These are phyloP conservation scores for Eupeodes luniger DNA, from an alignment of 2,888 invertebrate species.

Conservation along the genomic window DNA sequence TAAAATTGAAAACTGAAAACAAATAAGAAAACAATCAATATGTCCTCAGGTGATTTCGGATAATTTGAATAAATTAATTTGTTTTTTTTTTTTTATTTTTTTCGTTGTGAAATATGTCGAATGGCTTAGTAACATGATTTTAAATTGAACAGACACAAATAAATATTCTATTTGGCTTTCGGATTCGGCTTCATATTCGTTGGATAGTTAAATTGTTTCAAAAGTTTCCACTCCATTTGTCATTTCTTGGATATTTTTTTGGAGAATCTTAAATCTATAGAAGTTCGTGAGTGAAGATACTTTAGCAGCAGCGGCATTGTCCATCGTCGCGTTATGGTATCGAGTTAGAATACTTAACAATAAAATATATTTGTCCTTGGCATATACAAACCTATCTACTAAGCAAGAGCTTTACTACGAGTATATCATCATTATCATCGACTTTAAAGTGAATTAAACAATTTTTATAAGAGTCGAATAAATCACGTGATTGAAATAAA, in stretches of 20 bases:
- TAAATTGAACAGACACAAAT: background rate
- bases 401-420: background rate
- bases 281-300: background rate
- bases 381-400: slow-evolving; percentile 2
- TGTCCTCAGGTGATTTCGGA: slow-evolving; percentile 16
- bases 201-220: background rate
- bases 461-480: slow-evolving; percentile 7
- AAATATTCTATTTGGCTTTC: background rate
- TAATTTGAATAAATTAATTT: slow-evolving; percentile 20
- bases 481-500: slow-evolving; percentile 6
- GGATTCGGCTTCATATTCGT: background rate
- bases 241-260: background rate
- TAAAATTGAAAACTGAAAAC: background rate
- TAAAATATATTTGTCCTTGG: slow-evolving; percentile 42
- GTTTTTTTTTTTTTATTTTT: background rate
- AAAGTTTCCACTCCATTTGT: slow-evolving; percentile 27
- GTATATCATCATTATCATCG: background rate
- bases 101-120: background rate
- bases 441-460: background rate
- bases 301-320: background rate
- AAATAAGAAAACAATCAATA: slow-evolving; percentile 1
- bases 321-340: slow-evolving; percentile 16
- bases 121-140: slow-evolving; percentile 18
- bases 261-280: background rate
- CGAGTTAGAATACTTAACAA: background rate